A percentile compares a stretch with the other conserved stretches of the same genome.
phyloP scores from a whole-genome alignment of 2,888 invertebrate species.

The Patella depressa region DNA sequence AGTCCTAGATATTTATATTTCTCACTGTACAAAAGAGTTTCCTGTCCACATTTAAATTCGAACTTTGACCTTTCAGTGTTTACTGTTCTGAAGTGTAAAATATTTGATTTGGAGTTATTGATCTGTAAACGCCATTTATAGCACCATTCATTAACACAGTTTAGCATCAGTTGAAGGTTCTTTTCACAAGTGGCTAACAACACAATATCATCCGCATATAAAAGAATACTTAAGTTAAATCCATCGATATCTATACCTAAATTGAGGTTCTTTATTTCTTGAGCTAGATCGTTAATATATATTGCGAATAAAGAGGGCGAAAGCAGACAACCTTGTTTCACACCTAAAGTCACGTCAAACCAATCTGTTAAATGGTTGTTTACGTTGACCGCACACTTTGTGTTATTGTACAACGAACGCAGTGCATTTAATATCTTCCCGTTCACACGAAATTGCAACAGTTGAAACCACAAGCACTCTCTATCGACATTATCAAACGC shows the following conservation, averaged over 20 bases:
- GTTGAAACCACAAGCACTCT: too few species aligned
- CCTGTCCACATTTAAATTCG: neutral
- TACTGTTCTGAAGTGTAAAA: too few species aligned
- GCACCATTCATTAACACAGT: too few species aligned
- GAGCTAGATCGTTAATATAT: constrained; percentile 10
- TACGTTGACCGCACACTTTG: neutral
- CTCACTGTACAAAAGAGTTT: neutral
- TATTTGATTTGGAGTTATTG: too few species aligned
- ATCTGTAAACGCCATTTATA: too few species aligned
- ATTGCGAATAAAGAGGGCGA: neutral
- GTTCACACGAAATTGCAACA: too few species aligned
- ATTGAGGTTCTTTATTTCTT: neutral
- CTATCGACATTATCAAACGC: neutral
- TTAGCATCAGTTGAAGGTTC: too few species aligned
- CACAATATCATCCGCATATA: too few species aligned
- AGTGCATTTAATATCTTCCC: neutral
- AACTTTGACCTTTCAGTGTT: too few species aligned
- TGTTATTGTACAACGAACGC: neutral
- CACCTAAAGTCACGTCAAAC: neutral
- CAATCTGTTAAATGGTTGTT: neutral
- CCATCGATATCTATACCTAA: neutral
- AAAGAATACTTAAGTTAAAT: too few species aligned
- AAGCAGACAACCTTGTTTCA: constrained; percentile 4
- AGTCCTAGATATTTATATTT: neutral
- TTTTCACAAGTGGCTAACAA: too few species aligned